Evolutionary conservation across 2,888 invertebrate genomes (phyloP).

Genomic region (Azorinus chamasolen): DNA sequence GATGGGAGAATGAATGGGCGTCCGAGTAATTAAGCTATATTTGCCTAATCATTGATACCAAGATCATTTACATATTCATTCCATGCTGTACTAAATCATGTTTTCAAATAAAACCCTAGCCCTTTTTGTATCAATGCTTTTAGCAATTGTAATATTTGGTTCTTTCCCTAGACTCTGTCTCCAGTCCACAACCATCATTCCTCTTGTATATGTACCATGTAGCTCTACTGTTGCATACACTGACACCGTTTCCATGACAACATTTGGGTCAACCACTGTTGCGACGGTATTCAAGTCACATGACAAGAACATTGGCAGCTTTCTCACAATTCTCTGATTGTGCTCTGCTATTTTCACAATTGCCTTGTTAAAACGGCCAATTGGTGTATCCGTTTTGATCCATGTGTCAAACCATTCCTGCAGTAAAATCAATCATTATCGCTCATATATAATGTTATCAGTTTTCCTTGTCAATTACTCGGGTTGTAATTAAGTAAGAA

Average conservation of each 20-base stretch:
- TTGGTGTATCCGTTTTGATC: conserved; percentile 67
- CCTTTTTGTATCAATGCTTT: conserved; percentile 67
- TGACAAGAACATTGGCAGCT: conserved; percentile 66
- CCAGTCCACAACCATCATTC: conserved; percentile 89
- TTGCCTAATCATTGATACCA: too few species aligned
- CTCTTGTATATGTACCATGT: conserved; percentile 88
- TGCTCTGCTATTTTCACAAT: conserved; percentile 41
- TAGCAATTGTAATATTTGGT: conserved; percentile 77
- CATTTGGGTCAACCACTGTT: conserved; percentile 70
- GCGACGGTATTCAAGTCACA: conserved; percentile 79
- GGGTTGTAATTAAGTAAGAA: too few species aligned
- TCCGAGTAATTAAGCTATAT: too few species aligned
- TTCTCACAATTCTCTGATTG: conserved; percentile 30
- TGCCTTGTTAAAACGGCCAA: conserved; percentile 70
- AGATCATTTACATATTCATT: too few species aligned
- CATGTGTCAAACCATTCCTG: conserved; percentile 75
- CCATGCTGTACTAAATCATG: conserved; percentile 54
- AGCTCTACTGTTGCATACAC: conserved; percentile 88
- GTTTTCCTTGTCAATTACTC: too few species aligned
- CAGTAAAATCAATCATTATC: not conserved
- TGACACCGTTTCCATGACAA: conserved; percentile 65
- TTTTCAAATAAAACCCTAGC: conserved; percentile 62
- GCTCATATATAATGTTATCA: too few species aligned
- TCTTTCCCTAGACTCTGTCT: conserved; percentile 52
- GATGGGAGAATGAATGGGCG: too few species aligned